Base-by-base conservation (phyloP, 2,797 vertebrate genomes). In the Microctenopoma steveboyesi region DNA sequence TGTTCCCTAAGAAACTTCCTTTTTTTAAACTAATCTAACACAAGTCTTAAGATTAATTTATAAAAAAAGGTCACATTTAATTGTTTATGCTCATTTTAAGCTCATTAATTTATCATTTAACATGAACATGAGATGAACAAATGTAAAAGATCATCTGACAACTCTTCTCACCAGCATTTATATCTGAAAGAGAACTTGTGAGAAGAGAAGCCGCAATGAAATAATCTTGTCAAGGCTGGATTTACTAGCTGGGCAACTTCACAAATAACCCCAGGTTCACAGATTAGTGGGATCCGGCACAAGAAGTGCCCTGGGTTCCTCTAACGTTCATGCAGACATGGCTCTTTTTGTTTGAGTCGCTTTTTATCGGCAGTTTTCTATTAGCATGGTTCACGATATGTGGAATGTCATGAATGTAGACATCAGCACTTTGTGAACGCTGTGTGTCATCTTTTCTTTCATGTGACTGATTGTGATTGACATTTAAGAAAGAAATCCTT, bases 1-100 rank as follows among this genome's bases (percentile, higher is more conserved):
- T 69, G 64, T 25, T 55, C 49, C 59, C 58, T 49, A 48, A 54
- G 22, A 64, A 78, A 55, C 53, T 62, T 45, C 62, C 50, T 30
- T 60, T 51, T 73, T 45, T 13, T 27, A 3, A 39, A 12, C 37
- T 10, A 11, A 12, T 39, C 37, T 39, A 6, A 39, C 10, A 39
- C 0, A 33, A 33, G 5, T 33, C 30, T 39, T 10, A 10, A 39
- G 37, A 39, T 39, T 39, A 4, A 12, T 53, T 27, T 12, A 13
- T 57, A 5, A 15, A 35, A 35, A 74, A 54, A 27, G 5, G 25
- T 40, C 30, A 35, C n/a, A 16, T 22, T 22, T 22, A 22, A 22
- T 22, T 22, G 22, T 22, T 22, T 22, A 22, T 22, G 22, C 22
- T 22, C 22, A 22, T 22, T 22, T 22, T 22, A 39, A 39, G 9